Evolutionary conservation across 2,888 invertebrate genomes (phyloP), one percentile per base, ranked within the genome.

Genomic region (Plutella xylostella): DNA sequence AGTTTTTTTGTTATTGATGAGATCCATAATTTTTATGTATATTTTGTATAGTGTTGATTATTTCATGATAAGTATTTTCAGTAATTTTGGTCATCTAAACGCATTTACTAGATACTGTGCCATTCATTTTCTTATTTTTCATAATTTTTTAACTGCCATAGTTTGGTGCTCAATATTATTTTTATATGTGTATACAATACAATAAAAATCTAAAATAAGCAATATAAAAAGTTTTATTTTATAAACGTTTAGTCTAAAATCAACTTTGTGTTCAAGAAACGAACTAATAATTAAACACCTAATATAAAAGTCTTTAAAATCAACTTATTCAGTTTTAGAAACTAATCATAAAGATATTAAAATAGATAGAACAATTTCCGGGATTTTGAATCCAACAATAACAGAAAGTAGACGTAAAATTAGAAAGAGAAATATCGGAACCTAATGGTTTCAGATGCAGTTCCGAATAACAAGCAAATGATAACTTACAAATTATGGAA

Each of bases 151-250:
- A 19, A 5, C 19, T 19, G 37, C 37, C 19, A 19, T 18, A 18
- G n/a, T 18, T 15, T 37, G 37, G 11, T 37, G 37, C 37, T 14
- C 17, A 9, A 15, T 33, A 25, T 11, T 33, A n/a, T 3, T 33
- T 14, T 33, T 33, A 15, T 4, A 33, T 14, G 7, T 15, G 5
- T 33, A n/a, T 33, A 33, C 30, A 17, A 2, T 5, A 15, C 19
- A 37, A 19, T 37, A 37, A 37, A 37, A 37, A 12, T 1, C 4
- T 18, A 37, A 11, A 20, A 19, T 19, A 20, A 15, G 12, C 12
- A 35, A 19, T 19, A 53, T 63, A 65, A 58, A 62, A 61, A 62
- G 56, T 68, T 74, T 74, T 72, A 72, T 70, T 72, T 61, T 57
- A n/a, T n/a, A 60, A 75, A 75, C 72, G 15, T 34, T 34, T 34